These are phyloP conservation scores for Diplazon laetatorius DNA, from an alignment of 2,888 invertebrate species.

Conservation along the genomic window DNA sequence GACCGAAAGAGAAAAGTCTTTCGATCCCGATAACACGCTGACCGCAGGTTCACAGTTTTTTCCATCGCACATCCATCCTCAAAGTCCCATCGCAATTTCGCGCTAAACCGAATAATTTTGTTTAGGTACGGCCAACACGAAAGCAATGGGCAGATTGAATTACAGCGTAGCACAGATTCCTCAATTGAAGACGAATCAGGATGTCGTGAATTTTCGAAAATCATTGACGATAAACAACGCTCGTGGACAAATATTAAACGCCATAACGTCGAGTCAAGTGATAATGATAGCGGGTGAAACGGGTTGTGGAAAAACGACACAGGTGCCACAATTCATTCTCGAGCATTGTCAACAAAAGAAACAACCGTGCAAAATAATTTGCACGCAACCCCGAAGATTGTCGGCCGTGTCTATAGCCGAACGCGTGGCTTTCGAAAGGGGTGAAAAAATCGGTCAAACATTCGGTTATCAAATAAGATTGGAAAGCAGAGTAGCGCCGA, in stretches of 20 bases:
- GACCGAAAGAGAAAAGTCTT: constrained; percentile 86
- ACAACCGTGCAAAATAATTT: constrained; percentile 91
- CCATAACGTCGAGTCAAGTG: constrained; percentile 83
- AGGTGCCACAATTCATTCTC: constrained; percentile 96
- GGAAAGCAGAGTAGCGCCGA: constrained; percentile 92
- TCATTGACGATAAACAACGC: constrained; percentile 88
- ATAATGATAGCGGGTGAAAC: constrained; percentile 92
- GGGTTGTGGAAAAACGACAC: constrained; percentile 97
- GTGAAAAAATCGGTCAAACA: constrained; percentile 87
- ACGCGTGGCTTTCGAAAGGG: constrained; percentile 90
- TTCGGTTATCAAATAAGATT: constrained; percentile 96
- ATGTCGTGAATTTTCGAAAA: constrained; percentile 85
- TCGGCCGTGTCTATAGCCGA: constrained; percentile 96
- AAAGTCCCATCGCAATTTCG: not conserved
- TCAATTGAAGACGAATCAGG: constrained; percentile 83
- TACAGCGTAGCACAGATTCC: constrained; percentile 88
- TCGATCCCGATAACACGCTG: constrained; percentile 79
- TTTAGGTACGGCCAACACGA: constrained; percentile 82
- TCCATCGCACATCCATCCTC: not conserved
- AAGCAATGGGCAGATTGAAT: constrained; percentile 87
- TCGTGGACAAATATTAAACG: constrained; percentile 87
- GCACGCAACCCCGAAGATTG: constrained; percentile 96
- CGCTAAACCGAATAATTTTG: constrained; percentile 49
- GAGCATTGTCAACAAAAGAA: constrained; percentile 87
- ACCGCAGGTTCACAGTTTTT: constrained; percentile 24